Evolutionary conservation across 2,888 invertebrate species (phyloP), one percentile per base, ranked within the genome.

Genomic region (Panzeria rudis): DNA sequence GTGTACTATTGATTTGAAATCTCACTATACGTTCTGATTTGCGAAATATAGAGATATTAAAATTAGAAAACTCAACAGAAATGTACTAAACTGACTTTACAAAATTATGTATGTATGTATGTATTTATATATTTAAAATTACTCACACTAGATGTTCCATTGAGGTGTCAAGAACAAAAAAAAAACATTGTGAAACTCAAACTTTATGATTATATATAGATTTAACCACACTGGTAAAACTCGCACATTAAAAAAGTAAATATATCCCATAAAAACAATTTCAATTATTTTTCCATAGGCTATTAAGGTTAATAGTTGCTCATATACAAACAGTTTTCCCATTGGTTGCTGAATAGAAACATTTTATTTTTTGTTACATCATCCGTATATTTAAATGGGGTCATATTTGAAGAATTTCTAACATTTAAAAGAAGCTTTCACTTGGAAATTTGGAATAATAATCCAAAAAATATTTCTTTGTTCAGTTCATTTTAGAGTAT

Each of bases 161-260:
- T n/a, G n/a, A n/a, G n/a, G n/a, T n/a, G n/a, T n/a, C n/a, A 8
- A 35, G 9, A 29, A 32, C 8, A 25, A 64, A 54, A 54, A 41
- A 17, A 8, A 15, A 29, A 54, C 4, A 54, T 2, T n/a, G 23
- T 41, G 20, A 50, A 61, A 62, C 17, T 11, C 17, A 73, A 76
- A 76, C 64, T 41, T 76, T 54, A 66, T 64, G 52, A 54, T 54
- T 44, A 32, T 17, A 17, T 29, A 59, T 29, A 44, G 20, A 66
- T 32, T 11, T 50, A 11, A 20, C 20, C 11, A 20, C 50, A 50
- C 17, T 11, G 11, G 4, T 20, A 11, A 11, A 13, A 25, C 8
- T 7, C 15, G 29, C 20, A 68, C n/a, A 59, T 59, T 47, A 35
- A 47, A 59, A 17, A 54, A 47, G 56, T 77, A 35, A 68, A 44